Evolutionary conservation across 2,888 invertebrate species (phyloP).

Genomic region (Hoplodrina blanda): DNA sequence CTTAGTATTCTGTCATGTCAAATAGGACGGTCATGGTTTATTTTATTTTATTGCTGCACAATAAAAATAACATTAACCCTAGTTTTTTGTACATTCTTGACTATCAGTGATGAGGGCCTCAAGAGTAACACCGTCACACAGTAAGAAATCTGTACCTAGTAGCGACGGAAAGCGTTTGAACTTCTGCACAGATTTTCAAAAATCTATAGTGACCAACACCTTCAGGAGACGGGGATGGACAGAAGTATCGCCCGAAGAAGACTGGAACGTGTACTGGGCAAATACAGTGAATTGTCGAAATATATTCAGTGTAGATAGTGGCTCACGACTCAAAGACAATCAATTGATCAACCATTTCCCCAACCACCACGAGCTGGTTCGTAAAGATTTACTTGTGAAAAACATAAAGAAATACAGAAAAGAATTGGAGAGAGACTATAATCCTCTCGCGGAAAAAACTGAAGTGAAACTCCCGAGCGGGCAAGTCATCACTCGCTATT

Average conservation of each 20-base stretch:
- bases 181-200: slow-evolving; percentile 78
- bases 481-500: slow-evolving; percentile 92
- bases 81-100: slow-evolving; percentile 1
- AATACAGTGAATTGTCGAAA: slow-evolving; percentile 96
- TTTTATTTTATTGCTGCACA: slow-evolving; percentile 24
- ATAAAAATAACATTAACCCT: background rate
- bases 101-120: slow-evolving; percentile 35
- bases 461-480: slow-evolving; percentile 88
- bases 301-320: slow-evolving; percentile 92
- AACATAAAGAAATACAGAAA: slow-evolving; percentile 98
- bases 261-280: slow-evolving; percentile 99
- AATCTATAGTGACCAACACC: slow-evolving; percentile 74
- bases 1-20: slow-evolving; percentile 28
- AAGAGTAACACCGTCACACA: slow-evolving; percentile 45
- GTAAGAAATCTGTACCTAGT: slow-evolving; percentile 93
- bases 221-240: slow-evolving; percentile 91
- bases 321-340: slow-evolving; percentile 92
- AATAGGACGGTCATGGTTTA: slow-evolving; percentile 31
- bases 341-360: slow-evolving; percentile 98
- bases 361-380: slow-evolving; percentile 97
- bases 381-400: slow-evolving; percentile 98
- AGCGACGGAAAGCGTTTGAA: slow-evolving; percentile 92
- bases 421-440: slow-evolving; percentile 97
- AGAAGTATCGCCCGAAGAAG: slow-evolving; percentile 95
- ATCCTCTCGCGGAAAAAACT: slow-evolving; percentile 94